Base-by-base conservation (phyloP, 2,888 invertebrate species). In the Rhynchonema sp. region DNA sequence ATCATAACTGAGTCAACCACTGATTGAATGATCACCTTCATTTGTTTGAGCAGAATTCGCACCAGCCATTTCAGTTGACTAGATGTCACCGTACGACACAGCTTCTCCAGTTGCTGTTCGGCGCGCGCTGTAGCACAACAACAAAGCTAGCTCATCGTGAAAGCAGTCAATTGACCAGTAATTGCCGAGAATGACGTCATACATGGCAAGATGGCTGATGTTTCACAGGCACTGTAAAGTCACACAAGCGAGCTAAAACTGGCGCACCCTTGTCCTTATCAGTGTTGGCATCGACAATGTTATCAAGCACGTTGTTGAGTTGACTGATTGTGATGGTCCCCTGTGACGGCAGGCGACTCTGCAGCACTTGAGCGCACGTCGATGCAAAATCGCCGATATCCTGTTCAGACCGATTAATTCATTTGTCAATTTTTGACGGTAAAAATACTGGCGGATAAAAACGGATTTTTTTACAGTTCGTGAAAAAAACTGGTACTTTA, bases 51-150 rank as follows among this genome's bases (percentile, higher is more conserved):
- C 56, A 94, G 80, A 59, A 92, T 83, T 59, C 90, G 78, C 6
- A 90, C 83, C 26, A 92, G 78, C 92, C 92, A 94, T 76, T 88
- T 89, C 64, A 86, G 81, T 72, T 92, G 87, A 22, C 80, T 71
- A 0, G 85, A 82, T 9, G 83, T 83, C 65, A 84, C 79, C 64
- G 80, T 80, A 63, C 81, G 80, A 30, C 86, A 76, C 56, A 88
- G 78, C 57, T 79, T 76, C 60, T 80, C 78, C 61, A 91, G 79
- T 61, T 81, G 79, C 30, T 81, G 80, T 68, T 83, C 82, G 52
- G 81, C 77, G 3, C 75, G 77, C 57, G 74, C 77, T 76, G 25
- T 38, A 59, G 20, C 27, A 58, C 52, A 17, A 25, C 9, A 38
- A 38, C 38, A 13, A 38, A 38, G 6, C 38, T 6, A 38, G 9